Base-by-base conservation (phyloP, 2,888 invertebrate genomes). In the Lochmaea capreae region DNA sequence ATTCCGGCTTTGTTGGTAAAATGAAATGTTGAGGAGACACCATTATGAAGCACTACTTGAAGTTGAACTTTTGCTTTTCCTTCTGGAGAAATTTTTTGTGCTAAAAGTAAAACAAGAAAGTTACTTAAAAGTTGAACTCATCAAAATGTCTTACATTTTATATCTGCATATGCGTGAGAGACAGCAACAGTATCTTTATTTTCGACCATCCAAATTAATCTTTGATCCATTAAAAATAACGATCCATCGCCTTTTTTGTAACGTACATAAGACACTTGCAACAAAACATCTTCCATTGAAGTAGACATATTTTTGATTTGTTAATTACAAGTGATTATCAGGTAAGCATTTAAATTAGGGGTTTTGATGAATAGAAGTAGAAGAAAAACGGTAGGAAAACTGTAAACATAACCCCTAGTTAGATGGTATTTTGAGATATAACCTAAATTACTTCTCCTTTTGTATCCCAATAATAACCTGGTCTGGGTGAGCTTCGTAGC, bases 51-150 rank as follows among this genome's bases (percentile, higher is more conserved):
- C 22, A 98, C 97, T 22, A 99, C 93, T 90, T 99, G 99, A 16
- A 99, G 89, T 87, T 99, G 99, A 71, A 99, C 96, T 89, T 99
- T 99, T 39, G 97, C 94, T 88, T 99, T 99, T 39, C 97, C 97
- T 82, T 94, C 97, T 0, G 99, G 98, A 39, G 96, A 96, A 81
- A 99, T 98, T 89, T 98, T 97, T 90, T 99, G 99, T 71, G 87
- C 87, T 87, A 78, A 63, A 85, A 76, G 8, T 16, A 54, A 68
- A 63, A 54, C 16, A 39, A 3, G 16, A 9, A 54, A 6, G 10
- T 54, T 18, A 16, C 16, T 8, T 52, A 2, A 16, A 16, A 54
- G 9, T 54, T 54, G 8, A 16, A 54, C n/a, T 18, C 2, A 0
- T 1, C n/a, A 18, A 54, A 18, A 49, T n/a, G 39, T 87, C 91